Conservation (phyloP, 2,113 vertebrate species). For the Glaucomys volans region DNA sequence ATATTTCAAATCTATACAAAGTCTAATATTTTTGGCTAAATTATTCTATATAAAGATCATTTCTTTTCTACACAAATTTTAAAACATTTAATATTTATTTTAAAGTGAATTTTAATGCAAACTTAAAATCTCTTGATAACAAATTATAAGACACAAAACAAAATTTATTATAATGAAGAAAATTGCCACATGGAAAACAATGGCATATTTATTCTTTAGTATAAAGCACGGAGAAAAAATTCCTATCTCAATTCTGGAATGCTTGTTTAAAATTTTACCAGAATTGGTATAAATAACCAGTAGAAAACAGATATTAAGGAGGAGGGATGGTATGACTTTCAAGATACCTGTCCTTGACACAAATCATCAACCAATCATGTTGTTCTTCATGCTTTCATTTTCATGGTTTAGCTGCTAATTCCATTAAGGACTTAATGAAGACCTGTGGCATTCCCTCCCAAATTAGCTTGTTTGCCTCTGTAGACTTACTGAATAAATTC, state of each 20-base stretch:
- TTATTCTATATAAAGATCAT: neutral
- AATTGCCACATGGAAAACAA: neutral
- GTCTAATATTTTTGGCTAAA: neutral
- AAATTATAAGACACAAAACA: neutral
- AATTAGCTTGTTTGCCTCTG: neutral
- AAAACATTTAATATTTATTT: slow-evolving; percentile 27
- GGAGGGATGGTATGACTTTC: neutral
- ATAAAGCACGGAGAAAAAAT: neutral
- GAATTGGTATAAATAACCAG: neutral
- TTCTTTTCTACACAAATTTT: neutral
- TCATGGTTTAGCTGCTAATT: neutral
- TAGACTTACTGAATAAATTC: neutral
- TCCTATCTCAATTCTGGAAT: neutral
- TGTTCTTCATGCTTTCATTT: neutral
- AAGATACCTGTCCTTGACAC: neutral
- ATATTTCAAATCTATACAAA: slow-evolving; percentile 17
- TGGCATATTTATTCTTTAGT: neutral
- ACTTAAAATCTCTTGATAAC: neutral
- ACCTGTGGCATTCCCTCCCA: neutral
- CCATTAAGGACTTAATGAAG: neutral
- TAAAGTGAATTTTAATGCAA: slow-evolving; percentile 25
- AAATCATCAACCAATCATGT: neutral
- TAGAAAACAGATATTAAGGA: neutral
- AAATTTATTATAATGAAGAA: neutral
- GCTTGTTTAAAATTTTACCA: neutral